Conservation (phyloP, 2,888 invertebrate genomes). For the Dasysyrphus albostriatus region DNA sequence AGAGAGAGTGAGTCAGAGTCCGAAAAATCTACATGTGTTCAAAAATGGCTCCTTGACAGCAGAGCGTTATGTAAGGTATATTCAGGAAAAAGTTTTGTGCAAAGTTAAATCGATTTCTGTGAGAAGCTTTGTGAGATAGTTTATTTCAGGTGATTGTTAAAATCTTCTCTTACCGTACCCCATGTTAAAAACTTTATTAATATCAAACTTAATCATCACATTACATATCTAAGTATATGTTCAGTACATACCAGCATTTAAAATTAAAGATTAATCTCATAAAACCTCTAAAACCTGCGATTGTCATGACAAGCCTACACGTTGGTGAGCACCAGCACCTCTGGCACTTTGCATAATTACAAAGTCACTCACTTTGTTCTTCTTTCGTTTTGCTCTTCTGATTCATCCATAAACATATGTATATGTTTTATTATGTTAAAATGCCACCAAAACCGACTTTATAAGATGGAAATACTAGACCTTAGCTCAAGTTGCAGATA, state of each 20-base stretch:
- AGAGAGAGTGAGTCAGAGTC: too few relatives aligned
- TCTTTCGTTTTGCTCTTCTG: not conserved
- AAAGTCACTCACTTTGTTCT: constrained; percentile 58
- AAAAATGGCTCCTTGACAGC: too few relatives aligned
- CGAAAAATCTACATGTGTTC: too few relatives aligned
- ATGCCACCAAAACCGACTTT: constrained; percentile 28
- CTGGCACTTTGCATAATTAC: constrained; percentile 68
- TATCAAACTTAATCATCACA: not conserved
- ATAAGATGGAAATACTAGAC: constrained; percentile 45
- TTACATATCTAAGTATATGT: too few relatives aligned
- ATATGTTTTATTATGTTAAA: constrained; percentile 9
- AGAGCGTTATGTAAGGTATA: too few relatives aligned
- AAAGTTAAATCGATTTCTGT: too few relatives aligned
- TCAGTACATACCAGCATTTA: not conserved
- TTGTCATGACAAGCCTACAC: constrained; percentile 19
- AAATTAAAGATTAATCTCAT: constrained; percentile 9
- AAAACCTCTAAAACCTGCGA: constrained; percentile 14
- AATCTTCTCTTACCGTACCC: too few relatives aligned
- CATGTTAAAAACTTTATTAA: not conserved
- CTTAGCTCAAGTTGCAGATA: constrained; percentile 44
- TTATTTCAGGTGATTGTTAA: not conserved
- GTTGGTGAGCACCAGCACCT: not conserved
- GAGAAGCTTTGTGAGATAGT: too few relatives aligned
- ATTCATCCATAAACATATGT: not conserved
- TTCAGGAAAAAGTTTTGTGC: too few relatives aligned